Base-by-base conservation (phyloP, 2,888 invertebrate genomes). In the Physocephala rufipes region DNA sequence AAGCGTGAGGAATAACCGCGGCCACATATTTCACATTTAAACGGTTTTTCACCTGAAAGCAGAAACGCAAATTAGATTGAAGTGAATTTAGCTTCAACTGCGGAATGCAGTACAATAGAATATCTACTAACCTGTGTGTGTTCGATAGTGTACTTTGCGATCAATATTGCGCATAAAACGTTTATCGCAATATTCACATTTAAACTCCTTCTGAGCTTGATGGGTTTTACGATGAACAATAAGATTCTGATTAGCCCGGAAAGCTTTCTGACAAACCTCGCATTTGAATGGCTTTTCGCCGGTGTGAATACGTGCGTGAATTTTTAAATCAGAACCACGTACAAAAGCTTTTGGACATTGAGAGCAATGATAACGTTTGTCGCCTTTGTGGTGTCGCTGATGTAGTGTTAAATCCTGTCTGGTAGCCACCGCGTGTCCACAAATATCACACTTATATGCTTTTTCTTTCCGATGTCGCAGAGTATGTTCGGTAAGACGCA, bases 161-260 rank as follows among this genome's bases (percentile, higher is more conserved):
- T 84, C 84, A 28, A 84, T 85, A 36, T 85, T 84, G 9, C 84
- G 78, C 21, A 82, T 76, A 71, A 84, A 84, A 2, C 81, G 79
- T 71, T 84, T 84, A 28, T 84, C 84, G 73, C 84, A 84, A 71
- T 78, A 74, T 67, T 85, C 84, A 70, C 84, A 84, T 67, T 84
- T 78, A 67, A 80, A 82, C 36, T 80, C 82, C 75, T 82, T 83
- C 30, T 82, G 82, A 15, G 82, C 81, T 47, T 80, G 76, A 71
- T 84, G 84, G 2, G 82, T 80, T 16, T 82, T 81, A 2, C 82
- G 81, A 62, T 84, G 84, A 9, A 85, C 84, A 26, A 80, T 78
- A 49, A 84, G 82, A 78, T 84, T 84, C 72, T 84, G 84, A 30
- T 84, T 82, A 26, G 84, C 84, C 43, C 84, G 81, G 71, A 84